Conservation (phyloP, 2,113 vertebrate genomes). For the Dipodomys ordii region DNA sequence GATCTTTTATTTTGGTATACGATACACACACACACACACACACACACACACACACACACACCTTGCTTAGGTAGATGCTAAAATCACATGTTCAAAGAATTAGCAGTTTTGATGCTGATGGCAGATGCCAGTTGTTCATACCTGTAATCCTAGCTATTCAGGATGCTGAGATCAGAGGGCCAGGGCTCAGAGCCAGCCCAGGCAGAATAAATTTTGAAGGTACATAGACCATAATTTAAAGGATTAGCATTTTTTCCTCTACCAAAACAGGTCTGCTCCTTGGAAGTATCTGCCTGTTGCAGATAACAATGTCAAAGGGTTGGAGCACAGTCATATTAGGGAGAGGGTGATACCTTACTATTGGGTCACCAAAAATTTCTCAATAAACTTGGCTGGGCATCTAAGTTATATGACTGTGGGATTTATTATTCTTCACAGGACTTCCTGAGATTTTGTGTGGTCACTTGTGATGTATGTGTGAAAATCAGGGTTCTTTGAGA, state of each 20-base stretch:
- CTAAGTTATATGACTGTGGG: background rate
- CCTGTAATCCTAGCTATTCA: no score
- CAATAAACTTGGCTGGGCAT: background rate
- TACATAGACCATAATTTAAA: background rate
- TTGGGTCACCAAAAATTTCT: background rate
- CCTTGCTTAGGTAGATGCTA: no score
- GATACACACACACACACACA: no score
- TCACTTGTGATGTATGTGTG: rapidly evolving
- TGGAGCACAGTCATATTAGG: rapidly evolving
- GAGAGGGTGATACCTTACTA: rapidly evolving
- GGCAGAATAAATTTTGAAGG: background rate
- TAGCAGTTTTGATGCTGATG: no score
- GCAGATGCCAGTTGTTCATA: no score
- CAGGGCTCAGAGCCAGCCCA: no score
- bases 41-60: background rate
- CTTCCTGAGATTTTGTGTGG: background rate
- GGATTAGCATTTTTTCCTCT: no score
- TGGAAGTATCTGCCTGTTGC: background rate
- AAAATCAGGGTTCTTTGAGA: background rate
- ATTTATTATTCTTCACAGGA: no score
- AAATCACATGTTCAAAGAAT: background rate
- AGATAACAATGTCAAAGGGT: background rate
- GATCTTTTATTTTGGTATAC: no score
- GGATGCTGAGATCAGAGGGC: no score
- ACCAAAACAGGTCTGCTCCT: background rate